Base-by-base conservation (phyloP, 2,888 invertebrate genomes). In the Platycheirus albimanus region DNA sequence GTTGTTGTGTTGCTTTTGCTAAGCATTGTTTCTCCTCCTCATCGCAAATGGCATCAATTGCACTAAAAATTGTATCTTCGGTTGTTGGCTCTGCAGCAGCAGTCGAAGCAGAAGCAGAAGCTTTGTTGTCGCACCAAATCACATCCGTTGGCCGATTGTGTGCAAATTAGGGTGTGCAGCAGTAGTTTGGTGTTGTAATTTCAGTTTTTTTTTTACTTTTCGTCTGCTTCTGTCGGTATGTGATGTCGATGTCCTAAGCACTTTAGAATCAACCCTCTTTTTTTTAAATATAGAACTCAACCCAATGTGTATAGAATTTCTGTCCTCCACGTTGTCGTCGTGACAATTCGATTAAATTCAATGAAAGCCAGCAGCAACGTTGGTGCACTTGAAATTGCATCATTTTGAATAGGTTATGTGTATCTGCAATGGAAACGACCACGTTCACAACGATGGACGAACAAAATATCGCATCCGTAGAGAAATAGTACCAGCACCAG, bases 321-420 rank as follows among this genome's bases (percentile, higher is more conserved):
- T n/a, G n/a, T n/a, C n/a, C n/a, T n/a, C 17, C n/a, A 61, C 79
- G 61, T 80, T 70, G 56, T 71, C 47, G 30, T 75, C 61, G 52
- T 75, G 71, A 77, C 76, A 81, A 81, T 81, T 81, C 77, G 77
- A 81, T 81, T 71, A 56, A 81, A 81, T 67, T 63, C 77, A 81
- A 77, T 81, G 49, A 64, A 76, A 66, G 30, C 47, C 52, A 64
- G 52, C 47, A 64, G 58, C 38, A 71, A 61, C 70, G 61, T 51
- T 63, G 76, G 70, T 38, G 61, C 61, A 67, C 78, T 67, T 49
- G 56, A 58, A 80, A 75, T 66, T 70, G 75, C 70, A 80, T 54
- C 71, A 67, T 76, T 76, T 71, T 52, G 33, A 72, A 49, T 49
- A 19, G 43, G 61, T 61, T 61, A 30, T 43, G 45, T 61, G 45